Conservation (phyloP, 2,113 vertebrate species). For the Epinephelus fuscoguttatus region DNA sequence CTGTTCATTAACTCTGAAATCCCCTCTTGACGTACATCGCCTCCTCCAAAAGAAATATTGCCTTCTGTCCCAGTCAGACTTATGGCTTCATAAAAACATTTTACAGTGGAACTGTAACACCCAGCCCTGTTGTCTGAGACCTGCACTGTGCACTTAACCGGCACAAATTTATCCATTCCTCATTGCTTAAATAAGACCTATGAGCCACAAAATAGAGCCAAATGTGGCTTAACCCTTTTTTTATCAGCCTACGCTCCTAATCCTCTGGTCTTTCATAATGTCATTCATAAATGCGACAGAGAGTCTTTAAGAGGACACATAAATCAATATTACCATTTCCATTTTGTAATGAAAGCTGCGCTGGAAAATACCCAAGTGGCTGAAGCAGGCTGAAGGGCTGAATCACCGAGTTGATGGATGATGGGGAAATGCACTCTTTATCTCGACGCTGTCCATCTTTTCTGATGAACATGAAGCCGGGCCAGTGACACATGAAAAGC, state of each 20-base stretch:
- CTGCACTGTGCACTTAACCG: conserved; percentile 13
- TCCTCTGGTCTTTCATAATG: conserved; percentile 36
- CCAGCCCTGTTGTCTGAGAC: conserved; percentile 55
- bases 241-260: conserved; percentile 15
- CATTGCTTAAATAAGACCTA: conserved; percentile 48
- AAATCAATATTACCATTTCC: conserved; percentile 58
- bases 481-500: not conserved
- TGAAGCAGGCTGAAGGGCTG: conserved; percentile 23
- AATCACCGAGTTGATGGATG: conserved; percentile 43
- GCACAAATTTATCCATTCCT: conserved; percentile 36
- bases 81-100: conserved; percentile 78
- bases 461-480: conserved; percentile 23
- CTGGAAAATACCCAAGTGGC: conserved; percentile 39
- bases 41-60: conserved; percentile 72
- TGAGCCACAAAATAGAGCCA: conserved; percentile 37
- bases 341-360: conserved; percentile 47
- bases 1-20: conserved; percentile 72
- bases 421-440: conserved; percentile 44
- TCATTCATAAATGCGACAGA: conserved; percentile 53
- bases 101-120: conserved; percentile 72
- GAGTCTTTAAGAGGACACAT: conserved; percentile 52
- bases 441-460: conserved; percentile 24
- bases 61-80: conserved; percentile 70
- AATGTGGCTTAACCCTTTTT: conserved; percentile 4
- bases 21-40: conserved; percentile 58